Evolutionary conservation across 2,888 invertebrate species (phyloP).

Genomic region (Cosmorhoe ocellata): DNA sequence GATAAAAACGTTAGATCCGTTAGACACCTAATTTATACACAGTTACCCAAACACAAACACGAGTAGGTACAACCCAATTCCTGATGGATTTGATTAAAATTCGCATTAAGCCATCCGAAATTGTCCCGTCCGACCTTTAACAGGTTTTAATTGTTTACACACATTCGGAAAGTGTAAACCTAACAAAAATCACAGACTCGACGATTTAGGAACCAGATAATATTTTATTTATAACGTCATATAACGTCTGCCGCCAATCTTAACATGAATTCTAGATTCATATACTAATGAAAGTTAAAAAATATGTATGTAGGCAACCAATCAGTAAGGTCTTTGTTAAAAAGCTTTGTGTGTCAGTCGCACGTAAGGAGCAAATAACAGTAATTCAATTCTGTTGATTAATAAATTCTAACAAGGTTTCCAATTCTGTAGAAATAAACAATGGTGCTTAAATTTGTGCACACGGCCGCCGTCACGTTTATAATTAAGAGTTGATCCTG

Average conservation of each 20-base stretch:
- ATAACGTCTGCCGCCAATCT: no score
- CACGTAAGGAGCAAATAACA: no score
- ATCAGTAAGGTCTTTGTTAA: no score
- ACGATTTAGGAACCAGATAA: slow-evolving; percentile 25
- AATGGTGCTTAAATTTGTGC: background rate
- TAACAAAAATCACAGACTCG: slow-evolving; percentile 37
- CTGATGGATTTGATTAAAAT: slow-evolving; percentile 30
- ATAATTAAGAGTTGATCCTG: slow-evolving; percentile 23
- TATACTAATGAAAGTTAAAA: no score
- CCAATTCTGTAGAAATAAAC: background rate
- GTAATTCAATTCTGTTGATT: no score
- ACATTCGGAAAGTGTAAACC: slow-evolving; percentile 23
- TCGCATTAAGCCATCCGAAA: slow-evolving; percentile 26
- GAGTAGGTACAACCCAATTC: slow-evolving; percentile 7
- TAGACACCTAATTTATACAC: slow-evolving; percentile 7
- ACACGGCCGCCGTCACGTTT: slow-evolving; percentile 14
- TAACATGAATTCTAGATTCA: no score
- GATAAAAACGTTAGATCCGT: no score
- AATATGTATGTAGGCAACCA: no score
- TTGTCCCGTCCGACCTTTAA: slow-evolving; percentile 26
- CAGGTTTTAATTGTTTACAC: slow-evolving; percentile 45
- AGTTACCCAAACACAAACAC: slow-evolving; percentile 12
- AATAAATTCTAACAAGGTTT: background rate
- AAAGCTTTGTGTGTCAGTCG: no score
- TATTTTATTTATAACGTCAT: background rate